Evolutionary conservation across 2,888 invertebrate genomes (phyloP).

Genomic region (Blastobasis adustella): DNA sequence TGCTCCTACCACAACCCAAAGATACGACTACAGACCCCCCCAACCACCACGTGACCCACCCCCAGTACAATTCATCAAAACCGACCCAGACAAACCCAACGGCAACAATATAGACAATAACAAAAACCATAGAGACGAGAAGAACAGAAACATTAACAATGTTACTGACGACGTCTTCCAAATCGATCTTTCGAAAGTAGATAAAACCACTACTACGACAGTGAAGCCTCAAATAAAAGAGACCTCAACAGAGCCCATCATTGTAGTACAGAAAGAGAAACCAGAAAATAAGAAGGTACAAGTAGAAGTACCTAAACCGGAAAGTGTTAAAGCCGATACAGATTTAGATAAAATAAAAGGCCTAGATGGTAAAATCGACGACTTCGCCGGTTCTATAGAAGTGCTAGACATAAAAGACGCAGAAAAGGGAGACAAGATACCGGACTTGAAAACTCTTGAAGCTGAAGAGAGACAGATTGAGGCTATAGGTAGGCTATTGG

Average conservation of each 20-base stretch:
- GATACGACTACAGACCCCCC: conserved; percentile 11
- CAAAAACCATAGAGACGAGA: conserved; percentile 41
- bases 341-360: conserved; percentile 46
- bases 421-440: conserved; percentile 42
- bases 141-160: conserved; percentile 43
- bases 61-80: conserved; percentile 9
- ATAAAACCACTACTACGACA: conserved; percentile 15
- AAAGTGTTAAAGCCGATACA: conserved; percentile 24
- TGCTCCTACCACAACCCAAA: conserved; percentile 18
- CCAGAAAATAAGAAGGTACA: conserved; percentile 2
- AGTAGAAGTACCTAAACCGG: conserved; percentile 20
- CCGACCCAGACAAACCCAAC: conserved; percentile 9
- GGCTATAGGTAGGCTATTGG: conserved; percentile 61
- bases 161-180: conserved; percentile 17
- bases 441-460: conserved; percentile 55
- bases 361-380: conserved; percentile 59
- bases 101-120: conserved; percentile 23
- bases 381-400: conserved; percentile 60
- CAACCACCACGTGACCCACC: conserved; percentile 14
- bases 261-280: too few relatives aligned
- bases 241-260: conserved; percentile 9
- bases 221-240: conserved; percentile 18
- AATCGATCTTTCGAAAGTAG: conserved; percentile 6
- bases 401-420: conserved; percentile 60
- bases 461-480: conserved; percentile 69